These are phyloP conservation scores for Oreochromis niloticus DNA, from an alignment of 2,113 vertebrate species.

Conservation along the genomic window DNA sequence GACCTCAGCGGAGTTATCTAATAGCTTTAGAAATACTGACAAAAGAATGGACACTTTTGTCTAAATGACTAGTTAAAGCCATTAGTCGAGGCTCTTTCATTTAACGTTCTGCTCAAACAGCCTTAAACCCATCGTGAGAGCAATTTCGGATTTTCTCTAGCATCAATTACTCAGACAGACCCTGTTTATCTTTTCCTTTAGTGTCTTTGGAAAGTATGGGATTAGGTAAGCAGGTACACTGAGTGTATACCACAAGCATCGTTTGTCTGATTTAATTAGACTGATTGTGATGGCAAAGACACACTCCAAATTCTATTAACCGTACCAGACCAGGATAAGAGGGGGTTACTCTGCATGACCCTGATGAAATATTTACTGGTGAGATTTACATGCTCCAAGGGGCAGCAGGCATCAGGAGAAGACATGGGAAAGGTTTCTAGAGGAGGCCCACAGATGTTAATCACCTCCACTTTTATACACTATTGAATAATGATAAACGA, in stretches of 20 bases:
- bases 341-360: neutral
- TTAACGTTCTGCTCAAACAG: neutral
- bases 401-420: neutral
- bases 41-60: neutral
- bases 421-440: neutral
- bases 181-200: neutral
- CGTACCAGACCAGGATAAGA: neutral
- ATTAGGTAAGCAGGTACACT: neutral
- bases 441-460: neutral
- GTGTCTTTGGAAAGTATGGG: neutral
- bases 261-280: constrained; percentile 42
- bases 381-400: constrained; percentile 46
- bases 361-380: constrained; percentile 59
- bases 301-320: constrained; percentile 51
- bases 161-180: neutral
- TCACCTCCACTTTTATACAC: neutral
- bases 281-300: constrained; percentile 20
- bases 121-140: neutral
- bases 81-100: neutral
- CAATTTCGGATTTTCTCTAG: neutral
- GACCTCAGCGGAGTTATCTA: neutral
- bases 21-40: neutral
- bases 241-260: neutral
- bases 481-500: constrained; percentile 1
- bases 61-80: neutral